A percentile compares a stretch with the other conserved stretches of the same genome.
phyloP scores from a whole-genome alignment of 1,140 invertebrate species.

The Limonius californicus region DNA sequence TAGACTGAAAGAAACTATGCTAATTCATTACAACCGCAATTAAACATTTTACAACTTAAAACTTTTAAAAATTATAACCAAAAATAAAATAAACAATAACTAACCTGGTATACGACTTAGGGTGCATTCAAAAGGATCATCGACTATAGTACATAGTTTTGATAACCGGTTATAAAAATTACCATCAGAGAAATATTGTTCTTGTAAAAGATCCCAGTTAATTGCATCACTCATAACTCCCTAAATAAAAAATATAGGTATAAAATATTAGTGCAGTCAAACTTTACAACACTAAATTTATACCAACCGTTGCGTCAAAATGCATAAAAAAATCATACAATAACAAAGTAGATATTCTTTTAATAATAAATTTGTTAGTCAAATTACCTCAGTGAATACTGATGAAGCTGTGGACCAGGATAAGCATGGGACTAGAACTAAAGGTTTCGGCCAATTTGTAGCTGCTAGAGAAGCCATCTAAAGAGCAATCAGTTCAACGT shows the following conservation, averaged over 20 bases:
- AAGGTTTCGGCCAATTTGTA: constrained; percentile 89
- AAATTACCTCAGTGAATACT: constrained; percentile 84
- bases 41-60: too few species aligned
- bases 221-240: constrained; percentile 94
- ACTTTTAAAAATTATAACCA: too few species aligned
- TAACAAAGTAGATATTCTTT: too few species aligned
- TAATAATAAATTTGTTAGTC: constrained; percentile 29
- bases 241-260: constrained; percentile 55
- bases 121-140: constrained; percentile 41
- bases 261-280: too few species aligned
- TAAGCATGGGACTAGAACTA: constrained; percentile 90
- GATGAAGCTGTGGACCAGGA: constrained; percentile 96
- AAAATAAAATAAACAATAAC: background rate
- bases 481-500: constrained; percentile 32
- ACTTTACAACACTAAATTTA: too few species aligned
- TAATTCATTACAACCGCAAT: background rate
- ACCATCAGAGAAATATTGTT: constrained; percentile 83
- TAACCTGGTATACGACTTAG: constrained; percentile 20
- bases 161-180: constrained; percentile 77
- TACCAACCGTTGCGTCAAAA: too few species aligned
- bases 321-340: too few species aligned
- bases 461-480: constrained; percentile 97
- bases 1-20: background rate
- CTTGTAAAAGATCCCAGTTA: constrained; percentile 87
- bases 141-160: constrained; percentile 56